phyloP scores from a whole-genome alignment of 2,113 vertebrate species.

The Zonotrichia leucophrys region DNA sequence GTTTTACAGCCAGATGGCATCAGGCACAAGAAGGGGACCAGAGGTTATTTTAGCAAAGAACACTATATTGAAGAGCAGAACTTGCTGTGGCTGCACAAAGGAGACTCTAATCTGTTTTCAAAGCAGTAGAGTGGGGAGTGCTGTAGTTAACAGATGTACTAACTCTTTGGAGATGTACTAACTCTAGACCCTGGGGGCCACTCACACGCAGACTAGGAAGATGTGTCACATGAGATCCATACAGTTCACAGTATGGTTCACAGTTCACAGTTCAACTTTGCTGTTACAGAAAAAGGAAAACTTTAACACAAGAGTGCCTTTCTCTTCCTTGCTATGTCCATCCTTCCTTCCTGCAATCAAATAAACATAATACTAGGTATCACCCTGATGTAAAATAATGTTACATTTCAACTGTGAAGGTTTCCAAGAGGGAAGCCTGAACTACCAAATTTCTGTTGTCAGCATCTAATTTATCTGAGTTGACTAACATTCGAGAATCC shows the following conservation, averaged over 20 bases:
- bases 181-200: not conserved
- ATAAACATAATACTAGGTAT: not conserved
- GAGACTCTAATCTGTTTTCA: not conserved
- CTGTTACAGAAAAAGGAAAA: not conserved
- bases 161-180: not conserved
- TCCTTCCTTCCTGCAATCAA: not conserved
- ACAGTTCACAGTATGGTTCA: not conserved
- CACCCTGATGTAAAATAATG: not conserved
- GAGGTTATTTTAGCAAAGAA: not conserved
- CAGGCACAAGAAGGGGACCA: not conserved
- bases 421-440: not conserved
- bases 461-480: not conserved
- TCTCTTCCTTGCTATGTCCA: not conserved
- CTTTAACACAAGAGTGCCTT: not conserved
- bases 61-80: rapidly evolving
- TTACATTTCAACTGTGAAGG: not conserved
- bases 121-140: not conserved
- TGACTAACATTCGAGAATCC: not conserved
- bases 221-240: not conserved
- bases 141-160: not conserved
- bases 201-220: not conserved
- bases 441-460: not conserved
- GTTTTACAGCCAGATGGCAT: not conserved
- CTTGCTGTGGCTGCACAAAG: not conserved
- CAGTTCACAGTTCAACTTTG: not conserved